These are phyloP conservation scores for Acleris sparsana DNA, from an alignment of 2,888 invertebrate genomes.

Conservation along the genomic window DNA sequence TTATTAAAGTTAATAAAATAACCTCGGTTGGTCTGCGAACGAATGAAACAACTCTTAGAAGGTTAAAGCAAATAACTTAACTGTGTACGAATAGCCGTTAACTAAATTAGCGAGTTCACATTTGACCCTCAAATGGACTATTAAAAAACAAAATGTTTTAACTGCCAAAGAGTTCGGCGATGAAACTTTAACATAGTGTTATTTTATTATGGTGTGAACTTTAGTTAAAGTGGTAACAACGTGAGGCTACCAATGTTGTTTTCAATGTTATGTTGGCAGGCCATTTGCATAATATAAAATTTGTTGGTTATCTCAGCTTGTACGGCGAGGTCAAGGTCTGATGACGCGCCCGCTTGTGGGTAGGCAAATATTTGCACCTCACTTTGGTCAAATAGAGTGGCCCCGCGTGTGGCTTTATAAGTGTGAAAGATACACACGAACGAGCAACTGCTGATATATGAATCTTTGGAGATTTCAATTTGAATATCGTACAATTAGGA, in stretches of 20 bases:
- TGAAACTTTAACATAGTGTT: no score
- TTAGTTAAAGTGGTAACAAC: not conserved
- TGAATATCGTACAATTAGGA: no score
- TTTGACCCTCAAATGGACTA: conserved; percentile 9
- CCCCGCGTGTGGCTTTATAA: not conserved
- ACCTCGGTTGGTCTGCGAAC: conserved; percentile 16
- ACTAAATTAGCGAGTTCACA: conserved; percentile 28
- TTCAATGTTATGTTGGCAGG: not conserved
- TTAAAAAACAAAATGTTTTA: no score
- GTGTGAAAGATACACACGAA: conserved; percentile 4
- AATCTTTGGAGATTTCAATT: not conserved
- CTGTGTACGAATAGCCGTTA: conserved; percentile 10
- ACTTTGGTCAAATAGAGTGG: conserved; percentile 15
- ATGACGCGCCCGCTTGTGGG: conserved; percentile 28
- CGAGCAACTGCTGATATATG: not conserved
- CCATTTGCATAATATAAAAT: conserved; percentile 21
- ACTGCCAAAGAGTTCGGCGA: no score
- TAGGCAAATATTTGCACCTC: conserved; percentile 19
- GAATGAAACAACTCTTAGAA: not conserved
- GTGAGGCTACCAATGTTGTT: no score
- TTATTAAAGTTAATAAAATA: not conserved
- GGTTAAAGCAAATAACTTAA: conserved; percentile 13
- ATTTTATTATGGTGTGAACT: not conserved
- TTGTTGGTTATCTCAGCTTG: conserved; percentile 20
- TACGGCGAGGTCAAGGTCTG: conserved; percentile 31